phyloP scores from a whole-genome alignment of 2,888 invertebrate genomes.

The Leptopterna dolabrata region DNA sequence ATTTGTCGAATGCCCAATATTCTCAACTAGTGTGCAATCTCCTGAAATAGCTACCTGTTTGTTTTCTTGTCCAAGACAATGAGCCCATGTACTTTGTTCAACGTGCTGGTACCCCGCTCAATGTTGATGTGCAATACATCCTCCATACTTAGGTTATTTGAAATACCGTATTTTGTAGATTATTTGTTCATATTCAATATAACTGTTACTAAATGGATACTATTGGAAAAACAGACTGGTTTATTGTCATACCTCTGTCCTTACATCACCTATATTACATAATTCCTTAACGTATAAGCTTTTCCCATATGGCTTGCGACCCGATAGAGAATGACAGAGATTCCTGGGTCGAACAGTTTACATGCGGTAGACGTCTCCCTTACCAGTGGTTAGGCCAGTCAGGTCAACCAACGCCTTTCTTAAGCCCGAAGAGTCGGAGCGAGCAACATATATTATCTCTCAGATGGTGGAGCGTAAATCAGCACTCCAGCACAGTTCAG shows the following conservation, averaged over 20 bases:
- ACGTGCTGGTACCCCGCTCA: slow-evolving; percentile 43
- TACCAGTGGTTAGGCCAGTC: no score
- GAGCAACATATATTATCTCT: no score
- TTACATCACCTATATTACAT: no score
- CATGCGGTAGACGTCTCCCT: no score
- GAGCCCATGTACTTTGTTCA: slow-evolving; percentile 34
- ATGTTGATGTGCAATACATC: slow-evolving; percentile 61
- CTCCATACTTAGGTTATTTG: slow-evolving; percentile 32
- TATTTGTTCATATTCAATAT: slow-evolving; percentile 63
- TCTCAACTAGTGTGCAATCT: slow-evolving; percentile 36
- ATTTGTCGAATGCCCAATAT: not conserved
- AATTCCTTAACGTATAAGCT: no score
- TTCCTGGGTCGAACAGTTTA: no score
- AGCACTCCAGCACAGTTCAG: no score
- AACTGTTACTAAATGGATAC: slow-evolving; percentile 61
- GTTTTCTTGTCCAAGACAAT: slow-evolving; percentile 12
- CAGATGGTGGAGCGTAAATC: no score
- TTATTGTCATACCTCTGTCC: not conserved
- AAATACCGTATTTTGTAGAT: slow-evolving; percentile 61
- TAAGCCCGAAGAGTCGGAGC: no score
- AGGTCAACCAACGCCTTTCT: no score
- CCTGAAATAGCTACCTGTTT: slow-evolving; percentile 30
- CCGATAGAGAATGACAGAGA: no score
- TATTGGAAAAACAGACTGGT: not conserved
- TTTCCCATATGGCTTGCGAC: no score